phyloP scores from a whole-genome alignment of 2,113 vertebrate genomes.

The Apus apus region DNA sequence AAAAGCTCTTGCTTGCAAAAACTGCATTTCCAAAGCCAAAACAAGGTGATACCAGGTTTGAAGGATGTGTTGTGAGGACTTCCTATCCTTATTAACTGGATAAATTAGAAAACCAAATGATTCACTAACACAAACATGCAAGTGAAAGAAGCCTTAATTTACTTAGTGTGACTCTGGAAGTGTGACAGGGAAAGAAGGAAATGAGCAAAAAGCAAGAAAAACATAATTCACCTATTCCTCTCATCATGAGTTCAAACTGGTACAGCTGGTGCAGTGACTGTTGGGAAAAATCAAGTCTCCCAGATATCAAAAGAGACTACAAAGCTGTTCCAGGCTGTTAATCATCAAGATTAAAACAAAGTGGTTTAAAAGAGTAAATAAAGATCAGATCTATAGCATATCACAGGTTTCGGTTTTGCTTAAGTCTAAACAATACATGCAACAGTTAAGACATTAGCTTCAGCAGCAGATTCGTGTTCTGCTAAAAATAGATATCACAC shows the following conservation, averaged over 20 bases:
- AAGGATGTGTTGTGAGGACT: not conserved
- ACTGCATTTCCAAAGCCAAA: not conserved
- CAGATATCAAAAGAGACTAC: not conserved
- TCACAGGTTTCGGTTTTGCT: not conserved
- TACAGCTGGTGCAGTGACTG: not conserved
- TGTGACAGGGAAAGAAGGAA: not conserved
- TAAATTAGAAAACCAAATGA: not conserved
- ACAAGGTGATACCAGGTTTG: not conserved
- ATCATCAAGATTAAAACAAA: not conserved
- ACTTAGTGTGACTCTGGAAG: not conserved
- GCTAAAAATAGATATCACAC: not conserved
- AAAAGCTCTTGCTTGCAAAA: not conserved
- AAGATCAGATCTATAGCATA: not conserved
- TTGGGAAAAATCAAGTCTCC: not conserved
- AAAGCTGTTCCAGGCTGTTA: not conserved
- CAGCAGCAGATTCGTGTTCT: not conserved
- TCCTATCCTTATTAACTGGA: not conserved
- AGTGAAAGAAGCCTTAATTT: not conserved
- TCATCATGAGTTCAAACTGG: not conserved
- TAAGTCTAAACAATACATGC: not conserved
- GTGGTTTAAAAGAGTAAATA: not conserved
- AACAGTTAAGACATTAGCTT: not conserved
- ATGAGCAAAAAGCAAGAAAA: not conserved
- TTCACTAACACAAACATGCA: not conserved
- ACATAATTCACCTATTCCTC: not conserved